Evolutionary conservation across 2,888 invertebrate genomes (phyloP), one percentile per base, ranked within the genome.

Genomic region (Aphodius sticticus): DNA sequence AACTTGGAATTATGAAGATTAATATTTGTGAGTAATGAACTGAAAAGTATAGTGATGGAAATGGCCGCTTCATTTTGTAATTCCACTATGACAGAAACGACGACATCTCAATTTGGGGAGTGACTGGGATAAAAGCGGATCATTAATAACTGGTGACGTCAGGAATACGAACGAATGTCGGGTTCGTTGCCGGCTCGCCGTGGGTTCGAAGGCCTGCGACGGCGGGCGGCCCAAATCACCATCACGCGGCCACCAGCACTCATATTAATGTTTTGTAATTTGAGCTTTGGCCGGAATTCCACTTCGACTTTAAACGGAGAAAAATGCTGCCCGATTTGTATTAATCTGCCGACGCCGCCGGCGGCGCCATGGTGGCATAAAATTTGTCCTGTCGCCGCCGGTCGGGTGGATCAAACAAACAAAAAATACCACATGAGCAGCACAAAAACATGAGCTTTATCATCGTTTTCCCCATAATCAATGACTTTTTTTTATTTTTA

Each of bases 61-160:
- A 85, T 84, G 83, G 84, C 83, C 85, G 84, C 84, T 84, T 84
- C 85, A 84, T 84, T 85, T 84, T 84, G 84, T 85, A 84, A 84
- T 84, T 81, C 83, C 81, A 84, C 83, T 83, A 82, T 83, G 84
- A 84, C 84, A 85, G 84, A 84, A 84, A 85, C 84, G 85, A 85
- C 85, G 85, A 86, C 85, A 85, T 85, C 85, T 86, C 85, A 86
- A 86, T 86, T 86, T 86, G 82, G 84, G 82, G 82, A 84, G 84
- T 83, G 84, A 84, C 84, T 84, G 83, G 85, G 86, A 86, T 86
- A 85, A 85, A 85, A 83, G 85, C 83, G 82, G 81, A 83, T 83
- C 85, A 85, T 85, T 85, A 85, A 85, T 85, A 83, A 85, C 84
- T 85, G 78, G 83, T 84, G 84, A 85, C 84, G 85, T 85, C 85